Evolutionary conservation across 2,113 vertebrate species (phyloP).

Genomic region (Sterrhoptilus dennistouni): DNA sequence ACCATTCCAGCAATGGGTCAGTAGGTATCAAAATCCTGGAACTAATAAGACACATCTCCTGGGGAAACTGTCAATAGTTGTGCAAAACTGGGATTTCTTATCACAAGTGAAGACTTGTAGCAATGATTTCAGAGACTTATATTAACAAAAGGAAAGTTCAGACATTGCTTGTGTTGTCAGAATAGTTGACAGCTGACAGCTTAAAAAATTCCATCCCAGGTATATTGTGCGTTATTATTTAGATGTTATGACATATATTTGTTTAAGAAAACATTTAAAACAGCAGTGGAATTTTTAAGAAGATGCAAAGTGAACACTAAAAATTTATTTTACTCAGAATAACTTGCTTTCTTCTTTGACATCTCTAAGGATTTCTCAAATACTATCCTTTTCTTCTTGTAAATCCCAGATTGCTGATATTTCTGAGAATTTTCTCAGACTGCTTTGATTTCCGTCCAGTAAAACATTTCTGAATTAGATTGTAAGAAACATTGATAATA

Average conservation of each 20-base stretch:
- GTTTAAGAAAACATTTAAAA: neutral
- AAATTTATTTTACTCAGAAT: neutral
- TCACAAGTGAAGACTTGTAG: neutral
- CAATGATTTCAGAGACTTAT: neutral
- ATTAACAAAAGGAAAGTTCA: neutral
- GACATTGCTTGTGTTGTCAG: neutral
- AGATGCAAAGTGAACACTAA: neutral
- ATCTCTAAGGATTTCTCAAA: neutral
- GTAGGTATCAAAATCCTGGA: neutral
- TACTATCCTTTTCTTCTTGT: neutral
- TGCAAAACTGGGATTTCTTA: neutral
- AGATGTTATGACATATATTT: neutral
- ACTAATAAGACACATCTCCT: neutral
- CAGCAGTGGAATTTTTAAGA: neutral
- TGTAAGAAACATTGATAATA: neutral
- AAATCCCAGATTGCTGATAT: neutral
- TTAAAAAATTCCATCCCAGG: neutral
- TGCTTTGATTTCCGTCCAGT: neutral
- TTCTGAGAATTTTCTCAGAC: neutral
- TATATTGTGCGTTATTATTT: neutral
- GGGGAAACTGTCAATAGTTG: neutral
- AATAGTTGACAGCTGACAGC: neutral
- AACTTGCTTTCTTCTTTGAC: neutral
- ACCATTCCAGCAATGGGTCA: neutral
- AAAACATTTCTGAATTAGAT: neutral